Evolutionary conservation across 2,797 vertebrate genomes (phyloP).

Genomic region (Melanotaenia parkinsoni): DNA sequence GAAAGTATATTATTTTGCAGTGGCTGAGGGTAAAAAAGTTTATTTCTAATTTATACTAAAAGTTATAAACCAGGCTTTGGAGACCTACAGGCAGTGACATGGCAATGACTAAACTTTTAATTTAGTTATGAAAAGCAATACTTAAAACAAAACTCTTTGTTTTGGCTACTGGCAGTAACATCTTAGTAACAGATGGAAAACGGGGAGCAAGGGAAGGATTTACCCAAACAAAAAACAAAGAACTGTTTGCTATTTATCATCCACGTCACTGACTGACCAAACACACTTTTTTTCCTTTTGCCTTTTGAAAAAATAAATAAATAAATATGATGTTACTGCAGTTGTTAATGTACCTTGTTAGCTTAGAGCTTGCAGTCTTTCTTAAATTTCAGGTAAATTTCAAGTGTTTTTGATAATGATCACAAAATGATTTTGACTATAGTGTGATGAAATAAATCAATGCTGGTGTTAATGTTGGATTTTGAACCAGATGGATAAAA

Average conservation of each 20-base stretch:
- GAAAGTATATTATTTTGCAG: conserved; percentile 5
- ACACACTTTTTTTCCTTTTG: background rate
- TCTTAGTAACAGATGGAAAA: conserved; percentile 27
- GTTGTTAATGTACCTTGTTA: background rate
- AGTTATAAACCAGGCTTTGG: conserved; percentile 26
- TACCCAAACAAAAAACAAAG: conserved; percentile 24
- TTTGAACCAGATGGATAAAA: too few species aligned
- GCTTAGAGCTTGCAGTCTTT: background rate
- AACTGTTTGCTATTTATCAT: conserved; percentile 9
- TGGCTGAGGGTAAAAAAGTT: background rate
- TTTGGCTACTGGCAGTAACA: conserved; percentile 35
- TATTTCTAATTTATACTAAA: conserved; percentile 41
- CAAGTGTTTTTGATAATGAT: too few species aligned
- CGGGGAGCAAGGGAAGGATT: conserved; percentile 21
- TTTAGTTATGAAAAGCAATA: conserved; percentile 38
- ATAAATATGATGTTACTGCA: background rate
- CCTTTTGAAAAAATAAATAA: background rate
- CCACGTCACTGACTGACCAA: conserved; percentile 11
- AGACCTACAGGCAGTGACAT: conserved; percentile 46
- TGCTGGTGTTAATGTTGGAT: too few species aligned
- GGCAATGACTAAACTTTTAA: conserved; percentile 32
- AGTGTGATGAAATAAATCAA: too few species aligned
- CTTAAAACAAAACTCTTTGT: conserved; percentile 17
- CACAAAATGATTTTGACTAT: too few species aligned
- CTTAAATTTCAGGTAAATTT: background rate